phyloP scores from a whole-genome alignment of 2,888 invertebrate genomes.

The Thelaira solivaga region DNA sequence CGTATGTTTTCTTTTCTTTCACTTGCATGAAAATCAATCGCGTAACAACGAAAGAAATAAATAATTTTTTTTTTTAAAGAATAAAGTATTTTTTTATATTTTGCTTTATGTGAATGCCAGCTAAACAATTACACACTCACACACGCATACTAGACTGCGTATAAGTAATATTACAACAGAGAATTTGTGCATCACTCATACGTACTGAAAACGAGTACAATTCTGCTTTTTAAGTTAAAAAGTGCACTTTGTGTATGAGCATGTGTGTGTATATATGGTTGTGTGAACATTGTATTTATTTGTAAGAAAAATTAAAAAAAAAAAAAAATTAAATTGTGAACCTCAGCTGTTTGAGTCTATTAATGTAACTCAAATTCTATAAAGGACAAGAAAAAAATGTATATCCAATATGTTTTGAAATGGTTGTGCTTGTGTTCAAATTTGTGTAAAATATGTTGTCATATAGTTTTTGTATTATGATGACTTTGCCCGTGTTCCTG shows the following conservation, averaged over 20 bases:
- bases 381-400: neutral
- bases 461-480: slow-evolving; percentile 68
- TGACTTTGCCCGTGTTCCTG: slow-evolving; percentile 68
- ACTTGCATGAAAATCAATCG: slow-evolving; percentile 52
- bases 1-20: neutral
- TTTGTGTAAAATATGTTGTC: slow-evolving; percentile 53
- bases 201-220: slow-evolving; percentile 46
- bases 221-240: slow-evolving; percentile 48
- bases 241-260: slow-evolving; percentile 5
- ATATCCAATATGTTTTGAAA: neutral
- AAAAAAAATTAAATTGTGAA: too few species aligned
- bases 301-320: slow-evolving; percentile 26
- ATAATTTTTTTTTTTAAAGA: neutral
- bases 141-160: slow-evolving; percentile 4
- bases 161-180: slow-evolving; percentile 25
- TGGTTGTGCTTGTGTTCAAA: slow-evolving; percentile 9
- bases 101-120: slow-evolving; percentile 11
- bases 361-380: slow-evolving; percentile 33
- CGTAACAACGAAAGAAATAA: slow-evolving; percentile 56
- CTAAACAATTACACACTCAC: neutral
- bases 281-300: slow-evolving; percentile 16
- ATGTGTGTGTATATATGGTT: neutral
- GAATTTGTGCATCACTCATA: slow-evolving; percentile 41
- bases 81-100: neutral
- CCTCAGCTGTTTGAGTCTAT: slow-evolving; percentile 61